phyloP scores from a whole-genome alignment of 2,113 vertebrate species.

The Tyto alba region DNA sequence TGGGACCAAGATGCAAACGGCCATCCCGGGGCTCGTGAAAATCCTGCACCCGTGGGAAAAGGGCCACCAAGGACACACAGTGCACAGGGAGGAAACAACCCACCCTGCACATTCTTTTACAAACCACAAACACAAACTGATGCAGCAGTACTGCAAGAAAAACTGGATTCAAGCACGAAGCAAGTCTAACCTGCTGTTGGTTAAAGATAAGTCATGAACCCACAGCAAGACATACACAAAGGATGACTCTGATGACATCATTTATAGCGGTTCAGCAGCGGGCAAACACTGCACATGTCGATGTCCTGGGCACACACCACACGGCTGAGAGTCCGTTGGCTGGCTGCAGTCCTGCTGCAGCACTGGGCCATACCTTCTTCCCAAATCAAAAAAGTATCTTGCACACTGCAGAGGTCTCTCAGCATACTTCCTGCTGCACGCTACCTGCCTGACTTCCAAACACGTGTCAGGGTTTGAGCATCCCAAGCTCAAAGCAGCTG shows the following conservation, averaged over 20 bases:
- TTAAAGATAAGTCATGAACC: not conserved
- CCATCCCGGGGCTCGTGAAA: not conserved
- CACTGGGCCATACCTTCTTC: not conserved
- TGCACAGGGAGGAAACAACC: fast-evolving
- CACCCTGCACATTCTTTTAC: not conserved
- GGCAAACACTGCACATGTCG: fast-evolving
- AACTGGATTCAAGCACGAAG: not conserved
- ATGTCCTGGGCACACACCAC: not conserved
- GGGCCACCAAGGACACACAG: fast-evolving
- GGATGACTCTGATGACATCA: not conserved
- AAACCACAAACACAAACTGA: not conserved
- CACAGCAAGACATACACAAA: not conserved
- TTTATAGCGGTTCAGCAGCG: not conserved
- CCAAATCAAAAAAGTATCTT: not conserved
- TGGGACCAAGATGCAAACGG: fast-evolving
- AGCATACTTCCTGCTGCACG: not conserved
- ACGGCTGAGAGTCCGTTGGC: not conserved
- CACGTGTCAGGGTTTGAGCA: fast-evolving
- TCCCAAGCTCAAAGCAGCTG: not conserved
- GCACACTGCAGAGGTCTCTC: not conserved
- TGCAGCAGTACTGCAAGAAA: not conserved
- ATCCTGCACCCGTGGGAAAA: not conserved
- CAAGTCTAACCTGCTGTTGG: not conserved
- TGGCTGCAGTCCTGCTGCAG: not conserved
- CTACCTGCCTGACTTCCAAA: not conserved